Evolutionary conservation across 2,113 vertebrate species (phyloP).

Genomic region (Phodopus roborovskii): DNA sequence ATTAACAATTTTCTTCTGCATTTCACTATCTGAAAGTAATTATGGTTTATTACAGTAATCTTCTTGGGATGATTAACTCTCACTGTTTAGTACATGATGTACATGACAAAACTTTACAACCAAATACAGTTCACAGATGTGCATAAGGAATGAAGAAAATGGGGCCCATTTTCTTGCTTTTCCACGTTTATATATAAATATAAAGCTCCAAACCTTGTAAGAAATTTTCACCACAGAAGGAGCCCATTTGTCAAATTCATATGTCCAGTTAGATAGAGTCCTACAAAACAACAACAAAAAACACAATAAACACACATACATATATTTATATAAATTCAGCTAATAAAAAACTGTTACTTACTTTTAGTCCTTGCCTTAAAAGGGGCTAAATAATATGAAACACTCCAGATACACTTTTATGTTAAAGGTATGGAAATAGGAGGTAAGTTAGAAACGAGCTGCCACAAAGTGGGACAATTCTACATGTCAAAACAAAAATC

Average conservation of each 20-base stretch:
- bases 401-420: slow-evolving; percentile 29
- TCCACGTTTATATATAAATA: slow-evolving; percentile 71
- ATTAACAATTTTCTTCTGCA: slow-evolving; percentile 81
- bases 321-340: neutral
- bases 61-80: slow-evolving; percentile 79
- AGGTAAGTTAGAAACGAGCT: slow-evolving; percentile 56
- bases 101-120: slow-evolving; percentile 78
- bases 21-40: slow-evolving; percentile 83
- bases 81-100: slow-evolving; percentile 61
- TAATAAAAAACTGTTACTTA: slow-evolving; percentile 47
- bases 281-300: slow-evolving; percentile 82
- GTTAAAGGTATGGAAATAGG: slow-evolving; percentile 52
- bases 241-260: slow-evolving; percentile 98
- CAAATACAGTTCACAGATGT: slow-evolving; percentile 73
- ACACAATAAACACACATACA: neutral
- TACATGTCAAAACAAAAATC: neutral
- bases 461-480: neutral
- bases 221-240: slow-evolving; percentile 98
- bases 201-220: slow-evolving; percentile 93
- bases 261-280: slow-evolving; percentile 98
- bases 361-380: slow-evolving; percentile 39
- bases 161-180: slow-evolving; percentile 43
- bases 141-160: slow-evolving; percentile 56
- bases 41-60: slow-evolving; percentile 77
- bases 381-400: neutral